A percentile compares a stretch with the other conserved stretches of the same genome.
Conservation (phyloP, 1,140 invertebrate species). For the Archivesica marissinica region DNA sequence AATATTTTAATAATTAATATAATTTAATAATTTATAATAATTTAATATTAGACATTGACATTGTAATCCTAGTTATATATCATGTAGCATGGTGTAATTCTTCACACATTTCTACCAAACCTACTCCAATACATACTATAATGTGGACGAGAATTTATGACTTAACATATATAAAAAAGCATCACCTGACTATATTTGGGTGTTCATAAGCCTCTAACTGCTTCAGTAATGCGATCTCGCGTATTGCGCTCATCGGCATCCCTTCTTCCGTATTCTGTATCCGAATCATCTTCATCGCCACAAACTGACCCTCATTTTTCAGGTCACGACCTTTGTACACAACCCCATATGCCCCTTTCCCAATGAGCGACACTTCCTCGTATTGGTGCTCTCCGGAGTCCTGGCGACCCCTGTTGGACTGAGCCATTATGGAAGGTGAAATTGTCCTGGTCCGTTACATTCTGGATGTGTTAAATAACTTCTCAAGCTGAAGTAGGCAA, state of each 20-base stretch:
- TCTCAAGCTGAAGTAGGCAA: too few species aligned
- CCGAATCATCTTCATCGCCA: conserved; percentile 97
- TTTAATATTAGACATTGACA: too few species aligned
- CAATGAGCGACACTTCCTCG: conserved; percentile 81
- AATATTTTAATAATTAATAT: too few species aligned
- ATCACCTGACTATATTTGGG: conserved; percentile 90
- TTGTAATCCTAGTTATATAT: too few species aligned
- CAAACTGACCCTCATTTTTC: conserved; percentile 88
- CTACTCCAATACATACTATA: too few species aligned
- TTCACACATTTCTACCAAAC: too few species aligned
- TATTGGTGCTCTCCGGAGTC: conserved; percentile 72
- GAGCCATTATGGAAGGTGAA: conserved; percentile 11
- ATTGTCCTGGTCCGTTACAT: too few species aligned
- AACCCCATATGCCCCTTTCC: conserved; percentile 83
- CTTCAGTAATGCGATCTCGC: conserved; percentile 95
- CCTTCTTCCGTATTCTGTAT: conserved; percentile 89
- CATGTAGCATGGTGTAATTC: too few species aligned
- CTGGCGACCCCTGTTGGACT: conserved; percentile 48
- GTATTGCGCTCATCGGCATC: conserved; percentile 96
- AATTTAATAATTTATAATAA: too few species aligned
- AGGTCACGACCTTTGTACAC: conserved; percentile 83
- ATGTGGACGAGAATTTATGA: neutral
- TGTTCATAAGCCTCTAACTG: conserved; percentile 90
- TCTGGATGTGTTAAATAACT: too few species aligned
- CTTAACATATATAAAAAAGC: conserved; percentile 9